Evolutionary conservation across 2,113 vertebrate species (phyloP).

Genomic region (Leptosomus discolor): DNA sequence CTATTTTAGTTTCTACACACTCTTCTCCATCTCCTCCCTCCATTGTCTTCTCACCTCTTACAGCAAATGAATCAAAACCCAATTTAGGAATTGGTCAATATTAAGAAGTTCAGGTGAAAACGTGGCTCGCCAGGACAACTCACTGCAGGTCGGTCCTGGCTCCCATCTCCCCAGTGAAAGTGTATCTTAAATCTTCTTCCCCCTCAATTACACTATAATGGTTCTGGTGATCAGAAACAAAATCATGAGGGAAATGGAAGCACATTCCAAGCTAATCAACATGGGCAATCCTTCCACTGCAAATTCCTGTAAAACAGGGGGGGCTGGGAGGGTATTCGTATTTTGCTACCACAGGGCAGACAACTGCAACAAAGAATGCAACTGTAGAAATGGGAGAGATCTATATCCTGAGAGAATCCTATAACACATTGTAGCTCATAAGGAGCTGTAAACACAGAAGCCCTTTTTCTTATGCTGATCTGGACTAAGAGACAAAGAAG

Average conservation of each 20-base stretch:
- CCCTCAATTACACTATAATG: background rate
- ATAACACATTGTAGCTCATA: background rate
- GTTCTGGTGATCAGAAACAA: background rate
- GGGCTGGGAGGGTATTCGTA: background rate
- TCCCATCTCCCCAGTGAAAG: background rate
- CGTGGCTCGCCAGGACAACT: background rate
- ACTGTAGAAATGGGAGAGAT: background rate
- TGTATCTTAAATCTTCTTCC: background rate
- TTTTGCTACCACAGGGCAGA: background rate
- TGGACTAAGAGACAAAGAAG: background rate
- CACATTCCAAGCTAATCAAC: background rate
- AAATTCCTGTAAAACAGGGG: background rate
- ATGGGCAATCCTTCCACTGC: background rate
- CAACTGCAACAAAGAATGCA: background rate
- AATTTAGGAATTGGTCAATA: background rate
- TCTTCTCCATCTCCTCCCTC: background rate
- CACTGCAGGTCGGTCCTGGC: background rate
- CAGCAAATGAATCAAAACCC: background rate
- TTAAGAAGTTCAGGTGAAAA: background rate
- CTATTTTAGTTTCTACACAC: background rate
- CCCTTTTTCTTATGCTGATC: fast-evolving
- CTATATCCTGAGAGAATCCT: background rate
- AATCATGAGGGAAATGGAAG: background rate
- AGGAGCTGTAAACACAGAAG: background rate
- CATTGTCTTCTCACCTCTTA: background rate